A percentile compares a stretch with the other conserved stretches of the same genome.
phyloP scores from a whole-genome alignment of 2,888 invertebrate genomes.

The Petrolisthes cinctipes region DNA sequence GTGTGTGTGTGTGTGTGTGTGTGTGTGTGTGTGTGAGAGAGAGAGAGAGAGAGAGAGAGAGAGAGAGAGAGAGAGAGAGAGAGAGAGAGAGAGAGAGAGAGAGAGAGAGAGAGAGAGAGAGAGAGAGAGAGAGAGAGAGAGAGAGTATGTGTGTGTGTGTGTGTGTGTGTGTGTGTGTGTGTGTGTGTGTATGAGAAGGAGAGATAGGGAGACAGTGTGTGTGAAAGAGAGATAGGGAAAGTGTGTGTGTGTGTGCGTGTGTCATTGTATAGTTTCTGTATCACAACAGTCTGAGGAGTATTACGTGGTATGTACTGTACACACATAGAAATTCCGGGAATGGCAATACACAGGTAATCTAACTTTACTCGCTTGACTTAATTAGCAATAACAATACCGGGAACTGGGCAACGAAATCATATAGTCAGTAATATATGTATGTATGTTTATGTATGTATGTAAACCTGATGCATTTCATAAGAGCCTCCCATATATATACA shows the following conservation, averaged over 20 bases:
- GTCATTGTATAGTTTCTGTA: background rate
- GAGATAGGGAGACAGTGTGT: background rate
- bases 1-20: no score
- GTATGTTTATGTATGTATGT: background rate
- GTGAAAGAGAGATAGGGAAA: background rate
- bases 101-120: slow-evolving; percentile 1
- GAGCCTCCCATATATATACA: no score
- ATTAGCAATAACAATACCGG: no score
- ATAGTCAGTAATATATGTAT: background rate
- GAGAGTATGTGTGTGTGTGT: background rate
- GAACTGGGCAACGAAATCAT: no score
- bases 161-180: background rate
- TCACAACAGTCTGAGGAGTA: background rate
- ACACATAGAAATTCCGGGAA: no score
- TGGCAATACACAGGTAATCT: no score
- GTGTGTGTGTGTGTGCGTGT: background rate
- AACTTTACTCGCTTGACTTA: no score
- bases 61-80: background rate
- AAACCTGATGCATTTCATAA: no score
- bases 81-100: background rate
- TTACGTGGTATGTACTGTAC: no score
- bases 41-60: background rate
- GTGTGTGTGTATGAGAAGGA: background rate
- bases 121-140: background rate
- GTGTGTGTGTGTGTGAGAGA: no score